Percentiles rank a stretch among this genome's conserved stretches.
Evolutionary conservation across 2,113 vertebrate genomes (phyloP).

Genomic region (Pogonocichla stellata): DNA sequence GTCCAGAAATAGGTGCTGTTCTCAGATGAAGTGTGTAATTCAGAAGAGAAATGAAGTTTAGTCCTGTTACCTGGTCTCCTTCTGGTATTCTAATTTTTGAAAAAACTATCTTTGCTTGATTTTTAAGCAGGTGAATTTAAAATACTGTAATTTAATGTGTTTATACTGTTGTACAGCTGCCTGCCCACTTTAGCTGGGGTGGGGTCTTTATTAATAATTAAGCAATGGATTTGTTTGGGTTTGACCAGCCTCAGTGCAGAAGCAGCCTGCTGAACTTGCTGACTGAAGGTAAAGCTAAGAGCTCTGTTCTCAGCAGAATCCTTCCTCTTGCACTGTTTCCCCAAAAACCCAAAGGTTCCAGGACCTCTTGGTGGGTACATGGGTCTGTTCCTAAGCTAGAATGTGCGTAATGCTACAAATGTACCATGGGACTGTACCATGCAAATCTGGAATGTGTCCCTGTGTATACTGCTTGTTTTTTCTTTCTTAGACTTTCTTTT

Average conservation of each 20-base stretch:
- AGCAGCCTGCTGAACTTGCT: background rate
- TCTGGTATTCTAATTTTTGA: background rate
- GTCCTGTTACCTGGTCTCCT: background rate
- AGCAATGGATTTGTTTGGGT: background rate
- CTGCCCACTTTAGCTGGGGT: background rate
- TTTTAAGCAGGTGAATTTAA: background rate
- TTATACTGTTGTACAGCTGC: background rate
- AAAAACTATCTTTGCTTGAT: rapidly evolving
- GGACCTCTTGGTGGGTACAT: background rate
- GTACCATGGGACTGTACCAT: rapidly evolving
- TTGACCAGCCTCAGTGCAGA: background rate
- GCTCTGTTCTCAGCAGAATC: background rate
- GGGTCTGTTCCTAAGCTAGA: background rate
- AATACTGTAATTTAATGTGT: background rate
- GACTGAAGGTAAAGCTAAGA: background rate
- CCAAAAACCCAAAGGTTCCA: background rate
- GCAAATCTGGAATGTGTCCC: background rate
- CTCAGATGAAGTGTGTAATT: background rate
- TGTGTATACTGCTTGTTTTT: rapidly evolving
- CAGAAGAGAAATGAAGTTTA: background rate
- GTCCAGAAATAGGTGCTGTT: background rate
- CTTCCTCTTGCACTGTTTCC: background rate
- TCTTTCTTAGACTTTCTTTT: background rate
- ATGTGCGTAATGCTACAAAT: background rate
- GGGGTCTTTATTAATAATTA: background rate